These are phyloP conservation scores for Tamandua tetradactyla DNA, from an alignment of 2,797 vertebrate species.

Conservation along the genomic window DNA sequence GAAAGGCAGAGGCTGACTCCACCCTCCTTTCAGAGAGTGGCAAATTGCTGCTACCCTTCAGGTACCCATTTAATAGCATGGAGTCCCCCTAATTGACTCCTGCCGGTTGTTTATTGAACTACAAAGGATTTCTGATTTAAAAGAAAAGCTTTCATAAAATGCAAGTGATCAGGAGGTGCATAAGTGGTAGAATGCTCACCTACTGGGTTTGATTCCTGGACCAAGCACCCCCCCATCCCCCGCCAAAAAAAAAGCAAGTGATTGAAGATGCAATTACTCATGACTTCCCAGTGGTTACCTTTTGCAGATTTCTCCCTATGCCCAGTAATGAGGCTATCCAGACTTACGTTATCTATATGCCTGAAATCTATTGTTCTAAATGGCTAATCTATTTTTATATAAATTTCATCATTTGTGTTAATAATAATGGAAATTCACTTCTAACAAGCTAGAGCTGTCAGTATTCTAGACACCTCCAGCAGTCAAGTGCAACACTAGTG, in stretches of 20 bases:
- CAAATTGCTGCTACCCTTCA: background rate
- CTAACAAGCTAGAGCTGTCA: background rate
- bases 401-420: background rate
- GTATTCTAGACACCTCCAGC: background rate
- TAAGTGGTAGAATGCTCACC: too few relatives aligned
- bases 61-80: background rate
- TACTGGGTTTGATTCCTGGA: too few relatives aligned
- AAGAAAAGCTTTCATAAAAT: constrained; percentile 10
- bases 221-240: too few relatives aligned
- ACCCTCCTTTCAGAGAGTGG: background rate
- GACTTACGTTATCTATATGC: background rate
- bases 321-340: background rate
- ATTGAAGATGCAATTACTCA: background rate
- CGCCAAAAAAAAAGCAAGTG: background rate
- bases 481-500: background rate
- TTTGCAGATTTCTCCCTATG: background rate
- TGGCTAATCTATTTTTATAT: background rate
- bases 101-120: background rate
- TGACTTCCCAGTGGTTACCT: background rate
- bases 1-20: background rate
- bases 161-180: too few relatives aligned
- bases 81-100: background rate
- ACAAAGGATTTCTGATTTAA: background rate
- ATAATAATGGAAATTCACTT: background rate
- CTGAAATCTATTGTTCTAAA: background rate